phyloP scores from a whole-genome alignment of 2,888 invertebrate genomes.

The Leptura quadrifasciata region DNA sequence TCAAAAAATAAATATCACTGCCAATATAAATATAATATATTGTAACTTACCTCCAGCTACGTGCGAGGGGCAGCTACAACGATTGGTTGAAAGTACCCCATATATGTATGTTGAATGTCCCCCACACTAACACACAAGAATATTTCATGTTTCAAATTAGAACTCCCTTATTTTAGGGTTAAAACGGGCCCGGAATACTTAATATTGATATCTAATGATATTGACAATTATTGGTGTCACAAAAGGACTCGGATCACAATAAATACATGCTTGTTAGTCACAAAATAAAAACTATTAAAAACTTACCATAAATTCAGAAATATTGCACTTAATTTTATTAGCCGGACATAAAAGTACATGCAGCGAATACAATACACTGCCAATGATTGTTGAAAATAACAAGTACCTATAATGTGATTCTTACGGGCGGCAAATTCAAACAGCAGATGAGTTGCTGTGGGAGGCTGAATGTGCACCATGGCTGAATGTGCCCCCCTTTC shows the following conservation, averaged over 20 bases:
- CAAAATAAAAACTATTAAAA: too few relatives aligned
- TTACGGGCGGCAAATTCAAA: conserved; percentile 4
- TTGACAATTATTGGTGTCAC: too few relatives aligned
- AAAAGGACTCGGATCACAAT: too few relatives aligned
- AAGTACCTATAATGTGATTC: neutral
- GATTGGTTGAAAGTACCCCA: conserved; percentile 10
- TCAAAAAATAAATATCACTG: too few relatives aligned
- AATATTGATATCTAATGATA: too few relatives aligned
- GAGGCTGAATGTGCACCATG: too few relatives aligned
- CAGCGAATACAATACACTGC: neutral
- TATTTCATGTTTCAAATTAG: neutral
- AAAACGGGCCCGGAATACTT: neutral
- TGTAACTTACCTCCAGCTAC: neutral
- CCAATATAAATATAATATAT: too few relatives aligned
- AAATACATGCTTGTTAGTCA: too few relatives aligned
- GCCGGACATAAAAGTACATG: neutral
- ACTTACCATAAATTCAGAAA: neutral
- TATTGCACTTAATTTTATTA: neutral
- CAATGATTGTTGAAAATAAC: neutral
- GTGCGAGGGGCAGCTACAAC: neutral
- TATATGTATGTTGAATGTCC: too few relatives aligned
- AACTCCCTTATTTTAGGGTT: neutral
- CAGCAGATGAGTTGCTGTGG: neutral
- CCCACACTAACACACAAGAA: neutral
- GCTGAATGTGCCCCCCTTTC: conserved; percentile 7